Evolutionary conservation across 2,888 invertebrate genomes (phyloP), one percentile per base, ranked within the genome.

Genomic region (Drosophila gaucha): DNA sequence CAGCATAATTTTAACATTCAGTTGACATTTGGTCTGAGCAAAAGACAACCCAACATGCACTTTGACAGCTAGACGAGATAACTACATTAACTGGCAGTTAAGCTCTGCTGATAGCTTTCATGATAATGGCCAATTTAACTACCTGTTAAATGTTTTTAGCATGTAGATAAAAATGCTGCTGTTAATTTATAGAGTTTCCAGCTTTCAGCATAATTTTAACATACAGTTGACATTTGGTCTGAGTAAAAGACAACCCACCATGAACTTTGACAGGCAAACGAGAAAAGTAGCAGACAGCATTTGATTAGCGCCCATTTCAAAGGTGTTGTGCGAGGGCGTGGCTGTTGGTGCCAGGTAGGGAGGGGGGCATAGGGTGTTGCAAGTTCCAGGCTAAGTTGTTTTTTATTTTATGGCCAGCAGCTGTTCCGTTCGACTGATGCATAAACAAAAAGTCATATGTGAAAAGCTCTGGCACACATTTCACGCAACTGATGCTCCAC

Each of bases 401-500:
- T 39, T 39, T 22, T 2, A 20, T n/a, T 31, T 76, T 76, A 72
- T 63, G 52, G 52, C 51, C 63, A 20, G 58, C 73, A 56, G 72
- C 72, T 72, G 63, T 64, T 59, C 24, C 18, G 24, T 49, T 56
- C 41, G 44, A 52, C 35, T 31, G 41, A 5, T 24, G 24, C 55
- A 55, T 68, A 67, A 67, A 68, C 58, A 62, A 59, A 56, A 31
- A 49, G 24, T 43, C 41, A 63, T 67, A 55, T 47, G 60, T 54
- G 50, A 36, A 68, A 56, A 63, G 44, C 41, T 59, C 35, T 58
- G 76, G 70, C 77, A 67, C 64, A 70, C 51, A 64, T 73, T 73
- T 60, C 26, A 20, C 22, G 46, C 64, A 58, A 55, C 55, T 57
- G 67, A 26, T 47, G 52, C 44, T 18, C 18, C 44, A 5, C 41